These are phyloP conservation scores for Apeltes quadracus DNA, from an alignment of 2,113 vertebrate genomes.

Conservation along the genomic window DNA sequence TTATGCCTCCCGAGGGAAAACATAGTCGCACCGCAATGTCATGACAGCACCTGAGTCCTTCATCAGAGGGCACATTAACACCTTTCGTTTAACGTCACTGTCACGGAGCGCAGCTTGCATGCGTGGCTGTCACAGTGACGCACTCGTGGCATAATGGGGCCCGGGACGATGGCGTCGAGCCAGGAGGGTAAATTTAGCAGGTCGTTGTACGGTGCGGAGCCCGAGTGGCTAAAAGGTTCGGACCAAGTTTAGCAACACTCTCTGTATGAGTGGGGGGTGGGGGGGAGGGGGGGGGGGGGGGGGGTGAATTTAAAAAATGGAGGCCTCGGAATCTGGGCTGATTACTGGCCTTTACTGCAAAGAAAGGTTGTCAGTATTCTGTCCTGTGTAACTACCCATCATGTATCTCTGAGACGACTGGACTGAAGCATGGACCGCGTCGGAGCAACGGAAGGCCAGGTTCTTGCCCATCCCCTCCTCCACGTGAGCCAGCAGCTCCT, in stretches of 20 bases:
- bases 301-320: too few species aligned
- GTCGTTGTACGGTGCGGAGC: constrained; percentile 16
- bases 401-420: constrained; percentile 90
- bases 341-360: neutral
- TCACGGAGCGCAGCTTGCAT: constrained; percentile 47
- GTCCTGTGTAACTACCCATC: constrained; percentile 82
- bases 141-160: constrained; percentile 40
- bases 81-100: constrained; percentile 40
- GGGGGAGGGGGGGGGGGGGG: too few species aligned
- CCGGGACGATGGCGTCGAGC: constrained; percentile 33
- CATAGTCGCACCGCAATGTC: constrained; percentile 1
- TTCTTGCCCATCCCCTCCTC: constrained; percentile 97
- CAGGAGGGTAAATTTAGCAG: constrained; percentile 54
- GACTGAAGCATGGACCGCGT: constrained; percentile 88
- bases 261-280: constrained; percentile 6
- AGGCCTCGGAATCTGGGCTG: neutral
- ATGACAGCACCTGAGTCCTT: constrained; percentile 28
- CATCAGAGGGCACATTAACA: constrained; percentile 49
- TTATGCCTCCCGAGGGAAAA: neutral
- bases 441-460: constrained; percentile 91
- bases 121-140: constrained; percentile 44
- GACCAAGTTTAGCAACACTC: constrained; percentile 24
- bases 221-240: constrained; percentile 7
- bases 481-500: constrained; percentile 92
- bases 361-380: neutral